phyloP scores from a whole-genome alignment of 2,113 vertebrate species.

The Cheilinus undulatus region DNA sequence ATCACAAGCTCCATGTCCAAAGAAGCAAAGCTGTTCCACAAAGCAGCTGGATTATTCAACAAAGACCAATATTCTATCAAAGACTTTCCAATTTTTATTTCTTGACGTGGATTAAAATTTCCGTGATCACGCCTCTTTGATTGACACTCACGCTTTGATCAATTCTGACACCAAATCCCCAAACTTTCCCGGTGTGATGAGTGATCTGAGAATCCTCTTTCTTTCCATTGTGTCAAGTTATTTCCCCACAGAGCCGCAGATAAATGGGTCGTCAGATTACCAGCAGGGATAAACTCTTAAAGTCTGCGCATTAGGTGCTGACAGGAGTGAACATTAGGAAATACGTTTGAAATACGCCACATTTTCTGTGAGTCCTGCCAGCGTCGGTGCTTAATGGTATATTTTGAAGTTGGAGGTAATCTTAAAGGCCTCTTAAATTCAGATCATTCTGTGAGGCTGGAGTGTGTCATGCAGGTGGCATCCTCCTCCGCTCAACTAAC shows the following conservation, averaged over 20 bases:
- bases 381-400: not conserved
- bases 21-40: too few species aligned
- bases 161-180: not conserved
- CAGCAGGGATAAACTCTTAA: constrained; percentile 45
- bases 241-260: constrained; percentile 52
- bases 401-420: constrained; percentile 8
- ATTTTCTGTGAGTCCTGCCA: not conserved
- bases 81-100: constrained; percentile 4
- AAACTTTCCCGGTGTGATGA: not conserved
- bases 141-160: not conserved
- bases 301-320: constrained; percentile 13
- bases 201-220: constrained; percentile 9
- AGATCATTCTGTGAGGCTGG: constrained; percentile 9
- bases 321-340: constrained; percentile 28
- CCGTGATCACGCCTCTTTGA: not conserved
- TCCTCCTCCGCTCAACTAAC: constrained; percentile 16
- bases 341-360: not conserved
- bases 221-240: constrained; percentile 32
- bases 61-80: too few species aligned
- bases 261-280: constrained; percentile 63
- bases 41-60: too few species aligned
- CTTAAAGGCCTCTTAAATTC: constrained; percentile 10
- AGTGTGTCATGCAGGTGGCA: constrained; percentile 32
- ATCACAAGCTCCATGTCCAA: too few species aligned
- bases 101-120: not conserved